Base-by-base conservation (phyloP, 2,888 invertebrate genomes). In the Harpagoxenus sublaevis region DNA sequence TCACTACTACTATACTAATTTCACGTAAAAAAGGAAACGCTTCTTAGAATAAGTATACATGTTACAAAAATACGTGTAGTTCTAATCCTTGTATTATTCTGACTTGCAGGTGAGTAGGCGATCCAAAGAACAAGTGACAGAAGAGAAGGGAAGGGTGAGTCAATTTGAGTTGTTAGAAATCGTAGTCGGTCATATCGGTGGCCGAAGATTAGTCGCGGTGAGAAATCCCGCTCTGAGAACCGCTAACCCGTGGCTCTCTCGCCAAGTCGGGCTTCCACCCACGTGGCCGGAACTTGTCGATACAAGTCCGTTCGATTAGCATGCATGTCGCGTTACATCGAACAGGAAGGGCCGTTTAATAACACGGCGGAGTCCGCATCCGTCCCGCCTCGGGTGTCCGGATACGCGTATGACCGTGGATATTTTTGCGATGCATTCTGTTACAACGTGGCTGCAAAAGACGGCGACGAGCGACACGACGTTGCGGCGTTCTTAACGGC, bases 91-190 rank as follows among this genome's bases (percentile, higher is more conserved):
- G 12, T 39, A 18, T 48, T 79, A 42, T 87, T 90, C 86, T 87
- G 78, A 92, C 88, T 94, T 94, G 39, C 92, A 94, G 94, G 94
- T 94, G 93, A 94, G 94, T 94, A 92, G 93, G 91, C 92, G 91
- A 84, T 90, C 93, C 81, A 92, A 92, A 92, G 92, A 93, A 87
- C 90, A 89, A 84, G 91, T 86, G 87, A 90, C 92, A 89, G 90
- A 89, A 89, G 91, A 92, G 84, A 88, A 86, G 86, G 92, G 87
- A 90, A 91, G 92, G 94, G 94, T 94, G 93, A 94, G 94, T 93
- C 77, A 85, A 87, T 82, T 90, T 87, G 35, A 84, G 84, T 84
- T 90, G 88, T 57, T 71, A 60, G 60, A 85, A 89, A 70, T 53
- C 63, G 39, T 84, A 89, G 78, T 31, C 31, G 45, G 71, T 66